These are phyloP conservation scores for Tokudaia tokunoshimensis DNA, from an alignment of 2,797 vertebrate species.

Conservation along the genomic window DNA sequence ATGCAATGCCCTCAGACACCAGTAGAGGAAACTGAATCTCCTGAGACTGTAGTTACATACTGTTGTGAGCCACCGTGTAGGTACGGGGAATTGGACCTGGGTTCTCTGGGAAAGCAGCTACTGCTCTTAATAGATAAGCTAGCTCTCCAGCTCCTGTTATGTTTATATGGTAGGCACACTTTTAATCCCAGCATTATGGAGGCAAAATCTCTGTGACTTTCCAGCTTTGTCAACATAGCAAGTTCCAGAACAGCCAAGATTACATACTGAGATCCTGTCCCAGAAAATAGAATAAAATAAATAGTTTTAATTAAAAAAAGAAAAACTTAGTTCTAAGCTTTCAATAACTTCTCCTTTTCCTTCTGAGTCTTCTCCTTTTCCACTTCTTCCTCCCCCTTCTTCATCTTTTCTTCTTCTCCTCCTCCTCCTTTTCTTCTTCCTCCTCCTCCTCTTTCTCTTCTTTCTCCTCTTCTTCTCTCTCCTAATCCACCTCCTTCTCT, in stretches of 20 bases:
- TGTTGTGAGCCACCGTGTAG: neutral
- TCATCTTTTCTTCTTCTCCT: neutral
- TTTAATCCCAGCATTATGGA: neutral
- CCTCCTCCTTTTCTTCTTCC: neutral
- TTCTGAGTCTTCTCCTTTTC: neutral
- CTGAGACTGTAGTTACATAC: neutral
- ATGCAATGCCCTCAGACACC: neutral
- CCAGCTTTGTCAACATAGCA: neutral
- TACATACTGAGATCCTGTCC: neutral
- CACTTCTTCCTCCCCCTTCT: neutral
- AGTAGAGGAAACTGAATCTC: neutral
- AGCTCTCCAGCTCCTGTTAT: neutral
- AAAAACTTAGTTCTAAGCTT: constrained; percentile 32
- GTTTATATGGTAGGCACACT: too few species aligned
- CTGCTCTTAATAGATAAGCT: neutral
- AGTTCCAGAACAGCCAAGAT: neutral
- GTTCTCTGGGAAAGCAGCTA: neutral
- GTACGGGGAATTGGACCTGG: neutral
- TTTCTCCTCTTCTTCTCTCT: neutral
- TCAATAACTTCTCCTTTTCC: neutral
- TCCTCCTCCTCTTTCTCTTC: too few species aligned
- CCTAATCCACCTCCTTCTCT: neutral
- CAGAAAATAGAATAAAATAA: neutral
- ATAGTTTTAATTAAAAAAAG: neutral
- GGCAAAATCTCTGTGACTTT: neutral